phyloP scores from a whole-genome alignment of 2,797 vertebrate genomes.

The Nannoperca australis region DNA sequence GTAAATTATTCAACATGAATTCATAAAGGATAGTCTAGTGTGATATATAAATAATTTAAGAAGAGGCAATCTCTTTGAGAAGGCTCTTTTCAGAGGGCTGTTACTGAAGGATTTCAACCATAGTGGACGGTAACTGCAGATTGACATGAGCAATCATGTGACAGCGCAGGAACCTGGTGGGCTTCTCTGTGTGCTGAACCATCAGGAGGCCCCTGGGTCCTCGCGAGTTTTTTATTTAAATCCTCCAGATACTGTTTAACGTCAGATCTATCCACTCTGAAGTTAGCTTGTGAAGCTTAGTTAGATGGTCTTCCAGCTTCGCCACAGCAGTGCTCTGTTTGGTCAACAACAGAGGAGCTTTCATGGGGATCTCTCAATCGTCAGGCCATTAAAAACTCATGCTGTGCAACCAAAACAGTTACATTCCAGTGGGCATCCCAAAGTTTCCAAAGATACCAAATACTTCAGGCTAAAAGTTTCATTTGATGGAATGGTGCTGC shows the following conservation, averaged over 20 bases:
- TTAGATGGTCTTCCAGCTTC: no score
- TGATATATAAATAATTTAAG: conserved; percentile 60
- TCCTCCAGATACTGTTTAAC: background rate
- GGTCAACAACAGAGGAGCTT: no score
- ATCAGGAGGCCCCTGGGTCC: background rate
- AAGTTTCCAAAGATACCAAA: background rate
- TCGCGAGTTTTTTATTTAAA: conserved; percentile 10
- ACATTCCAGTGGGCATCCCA: background rate
- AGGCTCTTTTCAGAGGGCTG: conserved; percentile 16
- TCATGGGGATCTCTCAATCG: no score
- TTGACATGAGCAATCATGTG: background rate
- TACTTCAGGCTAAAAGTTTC: background rate
- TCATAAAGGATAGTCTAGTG: conserved; percentile 50
- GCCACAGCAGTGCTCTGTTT: no score
- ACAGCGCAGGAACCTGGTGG: background rate
- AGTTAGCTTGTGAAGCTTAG: no score
- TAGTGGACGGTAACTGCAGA: conserved; percentile 19
- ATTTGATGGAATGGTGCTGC: no score
- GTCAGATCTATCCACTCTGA: no score
- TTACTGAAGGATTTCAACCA: conserved; percentile 5
- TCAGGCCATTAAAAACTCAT: background rate
- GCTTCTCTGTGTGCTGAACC: conserved; percentile 2
- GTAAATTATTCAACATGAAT: conserved; percentile 65
- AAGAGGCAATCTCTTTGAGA: conserved; percentile 22
- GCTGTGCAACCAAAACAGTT: conserved; percentile 9